These are phyloP conservation scores for Mycteria americana DNA, from an alignment of 2,797 vertebrate genomes.

Conservation along the genomic window DNA sequence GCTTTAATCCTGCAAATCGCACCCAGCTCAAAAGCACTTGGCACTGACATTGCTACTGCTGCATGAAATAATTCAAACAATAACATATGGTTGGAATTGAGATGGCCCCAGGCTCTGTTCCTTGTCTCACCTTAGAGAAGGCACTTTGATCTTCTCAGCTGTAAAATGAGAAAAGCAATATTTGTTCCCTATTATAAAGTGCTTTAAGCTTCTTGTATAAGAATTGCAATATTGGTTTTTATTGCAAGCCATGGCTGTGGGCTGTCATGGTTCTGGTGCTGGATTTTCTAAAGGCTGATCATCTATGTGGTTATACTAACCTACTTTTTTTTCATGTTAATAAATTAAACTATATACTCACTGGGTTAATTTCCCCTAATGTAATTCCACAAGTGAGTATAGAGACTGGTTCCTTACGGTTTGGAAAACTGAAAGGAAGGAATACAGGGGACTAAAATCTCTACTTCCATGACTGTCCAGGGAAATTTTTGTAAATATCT, in stretches of 20 bases:
- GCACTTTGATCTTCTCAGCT: background rate
- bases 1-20: background rate
- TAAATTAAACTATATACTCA: background rate
- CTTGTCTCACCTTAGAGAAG: background rate
- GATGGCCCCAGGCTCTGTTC: background rate
- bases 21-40: background rate
- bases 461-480: background rate
- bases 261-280: background rate
- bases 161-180: background rate
- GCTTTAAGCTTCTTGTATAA: background rate
- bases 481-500: background rate
- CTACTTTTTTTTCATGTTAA: background rate
- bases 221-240: background rate
- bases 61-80: slow-evolving; percentile 2
- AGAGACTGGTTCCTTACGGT: background rate
- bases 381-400: background rate
- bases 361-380: background rate
- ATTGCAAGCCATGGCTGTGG: background rate
- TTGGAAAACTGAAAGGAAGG: background rate
- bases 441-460: background rate
- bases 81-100: background rate
- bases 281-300: background rate
- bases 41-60: background rate
- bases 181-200: background rate
- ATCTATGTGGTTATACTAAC: background rate